Evolutionary conservation across 2,888 invertebrate genomes (phyloP).

Genomic region (Perdita meconis): DNA sequence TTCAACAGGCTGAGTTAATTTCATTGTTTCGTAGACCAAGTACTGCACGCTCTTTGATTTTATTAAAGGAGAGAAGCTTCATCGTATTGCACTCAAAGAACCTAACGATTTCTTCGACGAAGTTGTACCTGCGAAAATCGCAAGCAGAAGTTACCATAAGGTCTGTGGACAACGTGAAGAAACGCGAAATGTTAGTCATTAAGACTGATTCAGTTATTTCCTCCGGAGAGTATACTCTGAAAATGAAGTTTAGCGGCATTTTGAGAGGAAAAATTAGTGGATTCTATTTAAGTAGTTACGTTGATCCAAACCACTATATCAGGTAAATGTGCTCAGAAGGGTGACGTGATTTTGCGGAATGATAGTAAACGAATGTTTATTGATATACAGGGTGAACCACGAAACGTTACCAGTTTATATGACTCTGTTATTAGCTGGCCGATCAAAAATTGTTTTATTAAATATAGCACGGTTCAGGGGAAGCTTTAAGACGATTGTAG

Average conservation of each 20-base stretch:
- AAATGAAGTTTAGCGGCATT: slow-evolving; percentile 84
- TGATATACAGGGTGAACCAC: too few relatives aligned
- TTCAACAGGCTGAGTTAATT: background rate
- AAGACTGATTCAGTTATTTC: slow-evolving; percentile 1
- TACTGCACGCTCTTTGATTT: background rate
- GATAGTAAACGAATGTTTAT: too few relatives aligned
- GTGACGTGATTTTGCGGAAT: too few relatives aligned
- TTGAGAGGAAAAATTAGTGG: slow-evolving; percentile 85
- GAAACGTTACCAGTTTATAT: too few relatives aligned
- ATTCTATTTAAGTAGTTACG: slow-evolving; percentile 86
- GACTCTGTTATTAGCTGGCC: too few relatives aligned
- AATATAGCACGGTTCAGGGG: too few relatives aligned
- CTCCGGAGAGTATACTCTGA: slow-evolving; percentile 38
- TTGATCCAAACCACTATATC: slow-evolving; percentile 15
- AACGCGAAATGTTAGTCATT: slow-evolving; percentile 48
- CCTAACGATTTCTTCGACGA: slow-evolving; percentile 30
- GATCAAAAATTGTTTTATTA: too few relatives aligned
- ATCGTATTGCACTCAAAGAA: slow-evolving; percentile 49
- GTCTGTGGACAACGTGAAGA: background rate
- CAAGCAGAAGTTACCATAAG: slow-evolving; percentile 25
- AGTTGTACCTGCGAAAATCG: slow-evolving; percentile 12
- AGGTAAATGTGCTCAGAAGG: slow-evolving; percentile 31
- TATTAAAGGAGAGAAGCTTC: slow-evolving; percentile 20
- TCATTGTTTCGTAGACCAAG: too few relatives aligned
- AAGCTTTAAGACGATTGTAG: too few relatives aligned